Evolutionary conservation across 2,113 vertebrate species (phyloP), one percentile per base, ranked within the genome.

Genomic region (Otocyon megalotis): DNA sequence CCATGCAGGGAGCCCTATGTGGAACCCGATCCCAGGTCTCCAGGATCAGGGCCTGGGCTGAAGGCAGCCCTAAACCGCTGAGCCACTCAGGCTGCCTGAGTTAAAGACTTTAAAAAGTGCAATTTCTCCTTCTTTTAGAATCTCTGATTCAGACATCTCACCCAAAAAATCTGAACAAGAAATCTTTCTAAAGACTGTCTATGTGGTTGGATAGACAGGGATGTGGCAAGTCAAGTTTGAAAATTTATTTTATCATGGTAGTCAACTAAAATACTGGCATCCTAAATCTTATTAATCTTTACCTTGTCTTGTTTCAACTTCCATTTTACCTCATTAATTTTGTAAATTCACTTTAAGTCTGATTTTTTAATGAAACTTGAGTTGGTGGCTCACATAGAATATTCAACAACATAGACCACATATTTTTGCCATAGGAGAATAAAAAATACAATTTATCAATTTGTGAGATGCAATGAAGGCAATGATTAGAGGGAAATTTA

Each of bases 361-460:
- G 32, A 72, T 32, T 54, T 74, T 93, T 58, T 6, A 69, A 72
- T 80, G 77, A 69, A 88, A 85, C 24, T 86, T 81, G 71, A 80
- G 16, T 43, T 48, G 16, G 35, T 81, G 48, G 6, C 43, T 96
- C 10, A 16, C 50, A 12, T 9, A 53, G 79, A 81, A 30, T 32
- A 80, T 72, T 88, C 50, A 72, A 50, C 28, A 63, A 92, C 1
- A 35, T 7, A 80, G 53, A 43, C 28, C 72, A 80, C n/a, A 26
- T 76, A 32, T 86, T 92, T 92, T 81, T n/a, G 79, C 37, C 28
- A 60, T 12, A 26, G 58, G 72, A 89, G 92, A 80, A 81, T 96
- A 37, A 83, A 94, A 91, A 83, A 58, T 1, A 16, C 1, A 65
- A 19, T 9, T 35, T 83, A 60, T 89, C 15, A 89, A 91, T 69